Evolutionary conservation across 2,113 vertebrate species (phyloP).

Genomic region (Scophthalmus maximus): DNA sequence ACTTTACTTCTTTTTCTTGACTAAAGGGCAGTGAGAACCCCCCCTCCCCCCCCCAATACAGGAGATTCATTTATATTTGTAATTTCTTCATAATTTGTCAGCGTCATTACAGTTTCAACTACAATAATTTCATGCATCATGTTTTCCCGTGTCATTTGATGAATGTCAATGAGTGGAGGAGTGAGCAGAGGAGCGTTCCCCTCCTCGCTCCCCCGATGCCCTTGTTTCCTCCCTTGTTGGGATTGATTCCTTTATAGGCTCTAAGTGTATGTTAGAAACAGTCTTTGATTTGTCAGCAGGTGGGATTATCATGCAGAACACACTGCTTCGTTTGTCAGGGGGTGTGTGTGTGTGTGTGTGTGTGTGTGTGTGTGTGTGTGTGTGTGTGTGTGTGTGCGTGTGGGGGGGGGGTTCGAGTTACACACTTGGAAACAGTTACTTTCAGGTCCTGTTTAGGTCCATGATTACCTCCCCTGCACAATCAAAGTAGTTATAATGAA

Average conservation of each 20-base stretch:
- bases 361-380: not conserved
- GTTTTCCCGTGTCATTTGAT: conserved; percentile 1
- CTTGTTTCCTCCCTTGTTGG: conserved; percentile 47
- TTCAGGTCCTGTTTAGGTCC: conserved; percentile 80
- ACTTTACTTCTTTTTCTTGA: no score
- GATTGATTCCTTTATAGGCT: conserved; percentile 60
- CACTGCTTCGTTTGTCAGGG: conserved; percentile 65
- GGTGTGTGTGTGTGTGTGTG: not conserved
- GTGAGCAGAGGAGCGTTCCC: not conserved
- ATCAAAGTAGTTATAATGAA: conserved; percentile 79
- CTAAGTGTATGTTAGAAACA: conserved; percentile 71
- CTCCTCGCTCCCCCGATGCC: conserved; percentile 32
- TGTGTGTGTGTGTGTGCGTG: no score
- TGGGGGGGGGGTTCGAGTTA: conserved; percentile 68
- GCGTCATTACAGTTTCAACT: not conserved
- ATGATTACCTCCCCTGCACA: conserved; percentile 77
- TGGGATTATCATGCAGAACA: conserved; percentile 74
- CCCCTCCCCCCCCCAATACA: no score
- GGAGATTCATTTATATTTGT: not conserved
- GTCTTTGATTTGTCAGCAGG: conserved; percentile 69
- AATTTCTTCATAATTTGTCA: not conserved
- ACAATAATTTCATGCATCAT: not conserved
- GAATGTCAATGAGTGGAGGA: not conserved
- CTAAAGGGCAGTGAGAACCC: no score
- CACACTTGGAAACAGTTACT: conserved; percentile 75